Evolutionary conservation across 2,888 invertebrate species (phyloP).

Genomic region (Drosophila mulleri): DNA sequence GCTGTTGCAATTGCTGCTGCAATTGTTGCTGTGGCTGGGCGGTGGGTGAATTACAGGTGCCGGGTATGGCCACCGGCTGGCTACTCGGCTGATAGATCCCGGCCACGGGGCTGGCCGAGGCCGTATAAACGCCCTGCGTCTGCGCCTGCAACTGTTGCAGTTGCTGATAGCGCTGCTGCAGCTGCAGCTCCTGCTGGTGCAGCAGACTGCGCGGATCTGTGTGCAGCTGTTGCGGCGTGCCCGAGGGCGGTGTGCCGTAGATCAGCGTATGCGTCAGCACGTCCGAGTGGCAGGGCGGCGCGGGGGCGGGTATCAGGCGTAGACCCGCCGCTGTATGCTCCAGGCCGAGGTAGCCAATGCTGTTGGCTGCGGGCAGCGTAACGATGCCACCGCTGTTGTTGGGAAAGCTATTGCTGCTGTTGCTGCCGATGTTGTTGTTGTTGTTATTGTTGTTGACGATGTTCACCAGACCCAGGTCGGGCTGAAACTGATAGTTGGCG

Average conservation of each 20-base stretch:
- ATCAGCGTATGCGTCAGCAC: slow-evolving; percentile 83
- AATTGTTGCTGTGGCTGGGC: slow-evolving; percentile 23
- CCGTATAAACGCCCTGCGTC: slow-evolving; percentile 80
- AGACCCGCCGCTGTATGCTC: slow-evolving; percentile 70
- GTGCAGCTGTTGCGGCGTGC: slow-evolving; percentile 75
- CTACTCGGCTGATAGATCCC: slow-evolving; percentile 57
- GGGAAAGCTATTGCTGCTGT: slow-evolving; percentile 23
- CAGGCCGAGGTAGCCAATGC: slow-evolving; percentile 58
- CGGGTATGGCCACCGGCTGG: slow-evolving; percentile 70
- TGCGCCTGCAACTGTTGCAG: slow-evolving; percentile 84
- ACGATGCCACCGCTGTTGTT: slow-evolving; percentile 50
- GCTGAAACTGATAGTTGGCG: slow-evolving; percentile 85
- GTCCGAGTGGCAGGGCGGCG: slow-evolving; percentile 70
- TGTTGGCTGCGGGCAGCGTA: slow-evolving; percentile 62
- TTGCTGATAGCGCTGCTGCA: slow-evolving; percentile 84
- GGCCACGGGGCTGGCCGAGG: slow-evolving; percentile 64
- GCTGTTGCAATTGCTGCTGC: slow-evolving; percentile 42
- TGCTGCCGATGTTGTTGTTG: slow-evolving; percentile 41
- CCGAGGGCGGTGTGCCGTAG: slow-evolving; percentile 83
- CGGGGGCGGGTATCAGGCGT: slow-evolving; percentile 55
- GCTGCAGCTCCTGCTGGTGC: slow-evolving; percentile 84
- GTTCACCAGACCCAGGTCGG: slow-evolving; percentile 84
- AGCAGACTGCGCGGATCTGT: slow-evolving; percentile 82
- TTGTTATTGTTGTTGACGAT: slow-evolving; percentile 75
- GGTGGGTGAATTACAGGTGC: slow-evolving; percentile 62